phyloP scores from a whole-genome alignment of 2,888 invertebrate species.

The Scaptomyza flava region DNA sequence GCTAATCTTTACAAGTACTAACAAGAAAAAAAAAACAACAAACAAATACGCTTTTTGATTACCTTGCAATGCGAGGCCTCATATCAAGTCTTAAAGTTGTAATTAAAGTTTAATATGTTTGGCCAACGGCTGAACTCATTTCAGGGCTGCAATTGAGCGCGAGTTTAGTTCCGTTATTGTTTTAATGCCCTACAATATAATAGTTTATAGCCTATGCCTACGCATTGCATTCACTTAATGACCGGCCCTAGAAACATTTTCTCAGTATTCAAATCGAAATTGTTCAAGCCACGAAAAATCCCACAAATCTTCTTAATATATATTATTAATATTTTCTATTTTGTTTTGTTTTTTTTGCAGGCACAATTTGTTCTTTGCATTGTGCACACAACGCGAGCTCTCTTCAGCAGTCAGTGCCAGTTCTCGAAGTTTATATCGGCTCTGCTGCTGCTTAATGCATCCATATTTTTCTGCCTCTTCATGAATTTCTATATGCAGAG shows the following conservation, averaged over 20 bases:
- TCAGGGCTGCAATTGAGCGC: conserved; percentile 8
- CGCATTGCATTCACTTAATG: conserved; percentile 30
- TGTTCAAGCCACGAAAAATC: conserved; percentile 14
- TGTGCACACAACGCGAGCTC: conserved; percentile 82
- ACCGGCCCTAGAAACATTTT: conserved; percentile 18
- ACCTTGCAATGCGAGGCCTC: conserved; percentile 29
- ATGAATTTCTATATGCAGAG: conserved; percentile 95
- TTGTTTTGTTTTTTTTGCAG: conserved; percentile 54
- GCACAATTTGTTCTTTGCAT: conserved; percentile 85
- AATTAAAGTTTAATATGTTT: too few species aligned
- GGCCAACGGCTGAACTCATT: not conserved
- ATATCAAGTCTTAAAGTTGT: too few species aligned
- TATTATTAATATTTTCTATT: not conserved
- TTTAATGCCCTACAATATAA: not conserved
- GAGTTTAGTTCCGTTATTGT: conserved; percentile 1
- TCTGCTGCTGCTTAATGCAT: conserved; percentile 90
- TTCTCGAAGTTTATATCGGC: conserved; percentile 88
- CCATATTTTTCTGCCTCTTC: conserved; percentile 95
- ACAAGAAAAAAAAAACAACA: not conserved
- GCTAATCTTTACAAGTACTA: not conserved
- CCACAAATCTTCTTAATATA: not conserved
- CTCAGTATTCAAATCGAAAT: conserved; percentile 53
- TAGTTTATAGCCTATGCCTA: too few species aligned
- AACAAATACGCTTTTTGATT: conserved; percentile 49
- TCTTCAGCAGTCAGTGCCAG: conserved; percentile 83